Evolutionary conservation across 1,140 invertebrate species (phyloP), one percentile per base, ranked within the genome.

Genomic region (Muscidifurax raptorellus): DNA sequence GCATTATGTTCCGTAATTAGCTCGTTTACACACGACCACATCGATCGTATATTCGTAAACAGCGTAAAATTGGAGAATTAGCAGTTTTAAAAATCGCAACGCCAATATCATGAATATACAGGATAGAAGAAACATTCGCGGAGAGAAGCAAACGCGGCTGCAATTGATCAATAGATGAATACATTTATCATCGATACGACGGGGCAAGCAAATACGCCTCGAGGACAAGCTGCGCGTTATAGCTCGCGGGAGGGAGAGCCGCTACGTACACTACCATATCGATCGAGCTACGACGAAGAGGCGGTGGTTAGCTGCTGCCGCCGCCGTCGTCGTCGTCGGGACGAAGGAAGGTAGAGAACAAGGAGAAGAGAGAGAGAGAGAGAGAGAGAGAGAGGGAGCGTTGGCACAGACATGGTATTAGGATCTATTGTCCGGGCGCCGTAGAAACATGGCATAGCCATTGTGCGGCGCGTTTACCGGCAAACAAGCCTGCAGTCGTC

Each of bases 361-460:
- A 87, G 76, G 85, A 86, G 82, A 79, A 87, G 87, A 18, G 28
- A 69, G 25, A 69, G 25, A 66, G 69, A 80, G 52, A 52, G 84
- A 88, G 78, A 87, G 87, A 82, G 84, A 87, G 86, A 59, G 52
- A 47, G 44, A 12, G 44, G 15, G 0, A 9, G 15, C 74, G 74
- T 86, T 75, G 83, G 47, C 82, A 83, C 47, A 88, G 82, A 87
- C 88, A 87, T 87, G 87, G 87, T 87, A 90, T 90, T 89, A 89
- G 86, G 86, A 82, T 87, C 90, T 81, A 90, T 90, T 90, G 90
- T 90, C 85, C 85, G 75, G 81, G 75, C 67, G 82, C 71, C 86
- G 76, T 81, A 87, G 82, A 74, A 87, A 82, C 83, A 86, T 83
- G 86, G 85, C 82, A 78, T 78, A 76, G 74, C 47, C 79, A n/a